phyloP scores from a whole-genome alignment of 1,140 invertebrate genomes.

The Diachasmimorpha longicaudata region DNA sequence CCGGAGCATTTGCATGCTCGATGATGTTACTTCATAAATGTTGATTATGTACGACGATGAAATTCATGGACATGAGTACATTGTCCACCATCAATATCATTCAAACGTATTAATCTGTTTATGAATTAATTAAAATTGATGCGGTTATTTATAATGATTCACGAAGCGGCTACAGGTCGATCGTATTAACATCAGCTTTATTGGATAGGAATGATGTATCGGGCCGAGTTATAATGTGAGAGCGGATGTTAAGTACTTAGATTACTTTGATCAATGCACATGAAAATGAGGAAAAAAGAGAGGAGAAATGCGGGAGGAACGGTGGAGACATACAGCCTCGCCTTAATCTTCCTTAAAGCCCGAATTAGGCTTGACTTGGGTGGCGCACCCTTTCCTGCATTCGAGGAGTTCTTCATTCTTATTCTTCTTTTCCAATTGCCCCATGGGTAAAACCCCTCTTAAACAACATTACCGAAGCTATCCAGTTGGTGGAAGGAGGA shows the following conservation, averaged over 20 bases:
- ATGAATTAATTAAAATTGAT: background rate
- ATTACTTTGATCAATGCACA: background rate
- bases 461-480: background rate
- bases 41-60: background rate
- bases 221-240: background rate
- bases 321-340: constrained; percentile 40
- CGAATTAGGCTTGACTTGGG: constrained; percentile 50
- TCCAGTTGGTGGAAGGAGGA: background rate
- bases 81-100: background rate
- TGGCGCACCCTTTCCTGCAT: constrained; percentile 63
- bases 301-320: background rate
- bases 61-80: background rate
- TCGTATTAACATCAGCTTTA: background rate
- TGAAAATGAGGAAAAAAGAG: background rate
- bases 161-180: background rate
- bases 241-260: background rate
- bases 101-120: background rate
- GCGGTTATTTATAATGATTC: background rate
- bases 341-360: constrained; percentile 57
- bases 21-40: background rate
- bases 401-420: constrained; percentile 50
- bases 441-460: background rate
- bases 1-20: background rate
- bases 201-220: background rate
- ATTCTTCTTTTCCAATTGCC: constrained; percentile 30